Base-by-base conservation (phyloP, 2,888 invertebrate genomes). In the Hyposoter dolosus region DNA sequence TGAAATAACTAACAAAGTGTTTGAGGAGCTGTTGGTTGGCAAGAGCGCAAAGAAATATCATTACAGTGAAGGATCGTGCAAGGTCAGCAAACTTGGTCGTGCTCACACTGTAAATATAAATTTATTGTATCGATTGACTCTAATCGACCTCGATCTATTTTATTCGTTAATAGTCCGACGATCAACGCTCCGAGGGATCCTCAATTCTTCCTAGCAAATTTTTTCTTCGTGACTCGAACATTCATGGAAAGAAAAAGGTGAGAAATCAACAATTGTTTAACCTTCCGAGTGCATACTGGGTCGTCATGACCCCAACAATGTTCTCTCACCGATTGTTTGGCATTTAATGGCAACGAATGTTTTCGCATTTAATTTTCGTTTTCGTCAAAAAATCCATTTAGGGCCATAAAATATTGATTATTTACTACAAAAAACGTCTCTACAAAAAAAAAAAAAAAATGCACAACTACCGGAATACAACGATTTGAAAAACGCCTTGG, bases 1-100 rank as follows among this genome's bases (percentile, higher is more conserved):
- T 90, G 97, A 97, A 94, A 96, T 97, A 79, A 97, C 97, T 6
- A 97, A 97, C 93, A 96, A 96, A 93, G 97, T 97, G 68, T 97
- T 97, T 91, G 97, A 97, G 93, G 97, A 97, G 89, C 94, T 97
- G 83, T 94, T 97, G 82, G 96, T 97, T 89, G 96, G 96, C 82
- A 95, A 94, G 90, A 92, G 92, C 90, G 89, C 92, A 84, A 93
- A 90, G 88, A 93, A 93, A 87, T 91, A 90, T 89, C 92, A 92
- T 82, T 91, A 91, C 72, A 92, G 91, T 85, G 93, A 94, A 89
- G 93, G 93, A 81, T 94, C 94, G 19, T 93, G 92, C 86, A 94
- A 94, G 89, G 94, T 94, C 90, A 88, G 72, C 72, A 75, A 72
- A 53, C 23, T 40, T n/a, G 9, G 3, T 19, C 32, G 50, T 15